Evolutionary conservation across 2,113 vertebrate species (phyloP).

Genomic region (Xenus cinereus): DNA sequence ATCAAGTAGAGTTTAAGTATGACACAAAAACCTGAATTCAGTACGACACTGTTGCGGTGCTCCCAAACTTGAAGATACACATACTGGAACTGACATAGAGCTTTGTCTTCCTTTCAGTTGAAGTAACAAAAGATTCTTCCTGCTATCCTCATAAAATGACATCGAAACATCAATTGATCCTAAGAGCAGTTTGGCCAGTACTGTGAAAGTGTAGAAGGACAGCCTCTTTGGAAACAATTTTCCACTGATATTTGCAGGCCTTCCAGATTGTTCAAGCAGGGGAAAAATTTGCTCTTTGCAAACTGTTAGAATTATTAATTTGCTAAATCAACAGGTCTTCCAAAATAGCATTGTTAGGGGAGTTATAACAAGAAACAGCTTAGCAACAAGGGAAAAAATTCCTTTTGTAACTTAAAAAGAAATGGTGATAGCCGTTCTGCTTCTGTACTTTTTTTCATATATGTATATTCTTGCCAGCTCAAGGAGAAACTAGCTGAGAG

Average conservation of each 20-base stretch:
- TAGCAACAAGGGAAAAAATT: not conserved
- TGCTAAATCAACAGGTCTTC: not conserved
- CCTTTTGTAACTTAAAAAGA: not conserved
- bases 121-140: not conserved
- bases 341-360: not conserved
- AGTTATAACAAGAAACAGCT: not conserved
- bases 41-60: not conserved
- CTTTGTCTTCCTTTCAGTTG: constrained; percentile 22
- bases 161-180: not conserved
- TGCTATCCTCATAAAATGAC: not conserved
- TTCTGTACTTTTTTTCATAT: not conserved
- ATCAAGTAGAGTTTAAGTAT: not conserved
- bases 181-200: not conserved
- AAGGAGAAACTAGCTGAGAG: not conserved
- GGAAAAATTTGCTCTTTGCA: not conserved
- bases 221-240: not conserved
- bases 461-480: not conserved
- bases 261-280: not conserved
- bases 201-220: not conserved
- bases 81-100: not conserved
- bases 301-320: not conserved
- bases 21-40: constrained; percentile 5
- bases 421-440: not conserved
- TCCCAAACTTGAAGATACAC: not conserved
- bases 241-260: not conserved